A percentile compares a stretch with the other conserved stretches of the same genome.
Evolutionary conservation across 2,113 vertebrate genomes (phyloP).

Genomic region (Prionailurus viverrinus): DNA sequence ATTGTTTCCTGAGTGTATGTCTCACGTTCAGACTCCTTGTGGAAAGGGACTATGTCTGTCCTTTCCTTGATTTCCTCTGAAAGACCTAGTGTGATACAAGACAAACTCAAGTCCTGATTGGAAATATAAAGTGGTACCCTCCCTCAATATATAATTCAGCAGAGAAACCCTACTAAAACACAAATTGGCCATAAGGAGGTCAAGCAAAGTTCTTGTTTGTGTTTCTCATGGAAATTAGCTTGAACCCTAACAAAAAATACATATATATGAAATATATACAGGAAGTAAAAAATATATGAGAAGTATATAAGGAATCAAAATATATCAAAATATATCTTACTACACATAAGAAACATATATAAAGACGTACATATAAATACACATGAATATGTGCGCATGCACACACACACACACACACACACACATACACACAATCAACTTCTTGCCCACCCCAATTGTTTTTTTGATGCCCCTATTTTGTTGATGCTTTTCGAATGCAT

Average conservation of each 20-base stretch:
- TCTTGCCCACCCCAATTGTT: background rate
- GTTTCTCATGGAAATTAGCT: background rate
- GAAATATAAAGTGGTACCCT: background rate
- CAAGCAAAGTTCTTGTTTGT: background rate
- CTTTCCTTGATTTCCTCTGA: conserved; percentile 22
- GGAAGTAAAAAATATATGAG: background rate
- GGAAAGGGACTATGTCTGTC: background rate
- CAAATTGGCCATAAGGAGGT: background rate
- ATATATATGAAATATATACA: background rate
- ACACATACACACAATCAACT: background rate
- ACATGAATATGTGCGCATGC: too few species aligned
- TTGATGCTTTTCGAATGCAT: background rate
- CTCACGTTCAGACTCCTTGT: background rate
- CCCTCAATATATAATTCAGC: background rate
- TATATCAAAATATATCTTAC: background rate
- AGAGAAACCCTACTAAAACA: background rate
- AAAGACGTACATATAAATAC: background rate
- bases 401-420: background rate
- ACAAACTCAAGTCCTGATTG: background rate
- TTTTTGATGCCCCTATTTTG: background rate
- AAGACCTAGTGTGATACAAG: background rate
- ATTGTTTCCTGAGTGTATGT: background rate
- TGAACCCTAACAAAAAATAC: background rate
- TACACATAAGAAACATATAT: background rate
- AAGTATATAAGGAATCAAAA: background rate